Evolutionary conservation across 2,888 invertebrate genomes (phyloP).

Genomic region (Agrochola lychnidis): DNA sequence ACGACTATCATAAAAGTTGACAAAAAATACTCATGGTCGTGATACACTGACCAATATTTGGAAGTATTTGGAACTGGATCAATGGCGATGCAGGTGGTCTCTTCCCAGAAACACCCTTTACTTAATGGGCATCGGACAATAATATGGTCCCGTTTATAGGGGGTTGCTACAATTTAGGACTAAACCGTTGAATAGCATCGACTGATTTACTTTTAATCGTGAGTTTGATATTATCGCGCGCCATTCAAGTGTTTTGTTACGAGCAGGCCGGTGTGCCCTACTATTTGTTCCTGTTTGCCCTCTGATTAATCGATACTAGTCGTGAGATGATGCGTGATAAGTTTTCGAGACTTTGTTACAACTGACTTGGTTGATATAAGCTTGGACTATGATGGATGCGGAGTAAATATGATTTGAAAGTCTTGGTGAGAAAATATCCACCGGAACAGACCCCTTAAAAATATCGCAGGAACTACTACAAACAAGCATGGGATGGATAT

Average conservation of each 20-base stretch:
- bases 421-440: background rate
- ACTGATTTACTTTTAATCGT: conserved; percentile 88
- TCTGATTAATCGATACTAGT: conserved; percentile 58
- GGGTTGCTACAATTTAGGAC: conserved; percentile 82
- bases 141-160: conserved; percentile 76
- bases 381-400: conserved; percentile 13
- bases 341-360: conserved; percentile 48
- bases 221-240: conserved; percentile 84
- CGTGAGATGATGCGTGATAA: conserved; percentile 61
- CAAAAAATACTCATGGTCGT: conserved; percentile 71
- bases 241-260: conserved; percentile 85
- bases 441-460: too few relatives aligned
- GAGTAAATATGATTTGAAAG: background rate
- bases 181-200: conserved; percentile 79
- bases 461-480: too few relatives aligned
- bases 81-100: conserved; percentile 86
- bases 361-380: conserved; percentile 3
- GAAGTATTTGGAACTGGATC: conserved; percentile 81
- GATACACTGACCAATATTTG: conserved; percentile 78
- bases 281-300: conserved; percentile 67
- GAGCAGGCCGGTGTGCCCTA: conserved; percentile 63
- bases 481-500: too few relatives aligned
- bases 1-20: conserved; percentile 70
- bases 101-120: conserved; percentile 85
- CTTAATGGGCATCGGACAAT: conserved; percentile 77